A percentile compares a stretch with the other conserved stretches of the same genome.
phyloP scores from a whole-genome alignment of 2,888 invertebrate genomes.

The Hartigia nigra region DNA sequence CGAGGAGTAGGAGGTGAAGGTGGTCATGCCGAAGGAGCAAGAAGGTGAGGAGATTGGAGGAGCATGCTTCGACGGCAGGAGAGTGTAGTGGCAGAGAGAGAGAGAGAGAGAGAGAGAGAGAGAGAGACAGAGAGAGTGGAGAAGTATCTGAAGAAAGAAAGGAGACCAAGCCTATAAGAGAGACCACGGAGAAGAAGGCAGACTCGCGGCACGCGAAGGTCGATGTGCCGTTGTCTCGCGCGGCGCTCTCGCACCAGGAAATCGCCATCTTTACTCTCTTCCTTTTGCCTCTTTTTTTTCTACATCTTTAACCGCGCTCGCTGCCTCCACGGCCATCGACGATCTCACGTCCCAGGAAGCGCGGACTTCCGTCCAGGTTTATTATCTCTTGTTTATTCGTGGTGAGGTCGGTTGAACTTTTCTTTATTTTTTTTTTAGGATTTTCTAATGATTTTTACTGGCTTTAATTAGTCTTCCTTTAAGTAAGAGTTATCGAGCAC shows the following conservation, averaged over 20 bases:
- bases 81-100: conserved; percentile 19
- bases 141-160: not conserved
- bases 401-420: not conserved
- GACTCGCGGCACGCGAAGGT: conserved; percentile 58
- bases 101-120: conserved; percentile 17
- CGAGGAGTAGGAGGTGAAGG: conserved; percentile 3
- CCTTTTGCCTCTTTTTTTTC: conserved; percentile 9
- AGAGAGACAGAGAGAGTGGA: not conserved
- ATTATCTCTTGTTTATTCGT: not conserved
- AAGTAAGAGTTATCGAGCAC: not conserved
- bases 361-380: not conserved
- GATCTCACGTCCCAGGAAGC: not conserved
- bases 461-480: not conserved
- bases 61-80: conserved; percentile 21
- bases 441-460: not conserved
- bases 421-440: not conserved
- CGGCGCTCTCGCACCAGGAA: conserved; percentile 35
- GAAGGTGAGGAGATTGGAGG: conserved; percentile 25
- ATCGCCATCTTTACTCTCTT: conserved; percentile 32
- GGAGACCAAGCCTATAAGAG: not conserved
- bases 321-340: not conserved
- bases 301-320: conserved; percentile 27
- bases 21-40: conserved; percentile 13
- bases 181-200: conserved; percentile 22
- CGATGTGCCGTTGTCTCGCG: conserved; percentile 34